Conservation (phyloP, 1,140 invertebrate species). For the Pogonomyrmex californicus region DNA sequence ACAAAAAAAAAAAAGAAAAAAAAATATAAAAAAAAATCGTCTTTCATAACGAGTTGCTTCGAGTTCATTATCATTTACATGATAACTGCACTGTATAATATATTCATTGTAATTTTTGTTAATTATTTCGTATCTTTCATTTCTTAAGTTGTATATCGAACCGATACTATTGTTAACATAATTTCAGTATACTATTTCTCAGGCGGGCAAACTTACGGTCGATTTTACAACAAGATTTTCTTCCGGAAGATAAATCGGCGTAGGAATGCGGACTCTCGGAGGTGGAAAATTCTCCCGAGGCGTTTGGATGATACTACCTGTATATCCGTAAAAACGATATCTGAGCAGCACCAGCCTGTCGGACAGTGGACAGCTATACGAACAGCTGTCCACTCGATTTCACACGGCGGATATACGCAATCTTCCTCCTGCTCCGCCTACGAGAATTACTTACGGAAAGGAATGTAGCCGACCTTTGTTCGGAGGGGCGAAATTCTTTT, state of each 20-base stretch:
- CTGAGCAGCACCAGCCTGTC: constrained; percentile 56
- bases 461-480: constrained; percentile 46
- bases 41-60: not conserved
- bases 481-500: constrained; percentile 50
- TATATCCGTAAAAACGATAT: constrained; percentile 65
- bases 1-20: no score
- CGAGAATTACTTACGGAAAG: constrained; percentile 70
- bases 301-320: constrained; percentile 56
- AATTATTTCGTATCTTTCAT: not conserved
- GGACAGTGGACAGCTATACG: constrained; percentile 43
- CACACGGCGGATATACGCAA: constrained; percentile 68
- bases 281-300: constrained; percentile 11
- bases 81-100: not conserved
- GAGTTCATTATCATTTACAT: not conserved
- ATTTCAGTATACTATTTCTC: not conserved
- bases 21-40: not conserved
- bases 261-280: constrained; percentile 38
- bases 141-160: not conserved
- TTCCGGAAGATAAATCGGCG: constrained; percentile 16
- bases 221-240: constrained; percentile 22
- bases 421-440: constrained; percentile 63
- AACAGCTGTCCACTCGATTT: constrained; percentile 79
- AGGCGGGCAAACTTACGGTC: not conserved
- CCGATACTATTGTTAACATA: not conserved
- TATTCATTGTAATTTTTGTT: not conserved